phyloP scores from a whole-genome alignment of 2,113 vertebrate species.

The Tetrax tetrax region DNA sequence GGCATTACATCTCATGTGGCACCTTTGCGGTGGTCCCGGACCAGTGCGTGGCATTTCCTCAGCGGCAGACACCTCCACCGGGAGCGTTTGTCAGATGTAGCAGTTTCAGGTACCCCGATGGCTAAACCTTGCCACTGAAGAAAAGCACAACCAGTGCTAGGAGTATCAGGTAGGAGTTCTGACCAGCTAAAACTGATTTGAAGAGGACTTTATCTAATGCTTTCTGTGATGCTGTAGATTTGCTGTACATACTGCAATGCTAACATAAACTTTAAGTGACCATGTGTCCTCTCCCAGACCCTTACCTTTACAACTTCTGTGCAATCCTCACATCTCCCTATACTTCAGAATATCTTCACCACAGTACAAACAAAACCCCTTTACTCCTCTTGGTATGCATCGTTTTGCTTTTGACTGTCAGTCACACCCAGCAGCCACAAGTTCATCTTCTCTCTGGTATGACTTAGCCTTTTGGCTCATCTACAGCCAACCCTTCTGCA shows the following conservation, averaged over 20 bases:
- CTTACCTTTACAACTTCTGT: not conserved
- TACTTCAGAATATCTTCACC: not conserved
- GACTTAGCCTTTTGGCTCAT: not conserved
- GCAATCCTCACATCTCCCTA: not conserved
- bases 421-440: not conserved
- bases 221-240: not conserved
- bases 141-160: not conserved
- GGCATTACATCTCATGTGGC: not conserved
- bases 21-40: accelerated
- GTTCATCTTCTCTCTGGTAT: not conserved
- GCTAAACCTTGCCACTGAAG: not conserved
- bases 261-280: not conserved
- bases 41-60: accelerated
- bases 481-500: not conserved
- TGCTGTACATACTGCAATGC: not conserved
- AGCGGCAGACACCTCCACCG: not conserved
- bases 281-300: not conserved
- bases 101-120: not conserved
- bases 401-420: not conserved
- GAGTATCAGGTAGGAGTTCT: not conserved
- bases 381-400: not conserved
- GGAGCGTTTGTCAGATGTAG: not conserved
- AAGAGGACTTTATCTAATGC: not conserved
- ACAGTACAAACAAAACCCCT: not conserved
- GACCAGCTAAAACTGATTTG: not conserved